phyloP scores from a whole-genome alignment of 2,888 invertebrate species.

The Polyommatus icarus region DNA sequence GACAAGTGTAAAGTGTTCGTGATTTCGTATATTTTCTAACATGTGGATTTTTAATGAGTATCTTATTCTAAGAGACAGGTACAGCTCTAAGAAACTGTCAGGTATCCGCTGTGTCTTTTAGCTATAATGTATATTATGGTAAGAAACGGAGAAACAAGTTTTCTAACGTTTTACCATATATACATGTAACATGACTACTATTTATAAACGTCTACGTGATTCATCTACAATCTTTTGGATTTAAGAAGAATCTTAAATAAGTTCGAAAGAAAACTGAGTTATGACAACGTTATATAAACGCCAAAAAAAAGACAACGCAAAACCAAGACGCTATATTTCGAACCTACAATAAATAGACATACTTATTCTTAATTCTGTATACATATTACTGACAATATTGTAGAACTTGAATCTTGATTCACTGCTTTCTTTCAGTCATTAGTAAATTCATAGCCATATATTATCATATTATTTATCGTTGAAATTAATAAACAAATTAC shows the following conservation, averaged over 20 bases:
- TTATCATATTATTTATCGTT: no score
- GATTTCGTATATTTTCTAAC: no score
- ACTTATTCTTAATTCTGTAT: no score
- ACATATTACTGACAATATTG: no score
- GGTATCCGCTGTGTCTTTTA: neutral
- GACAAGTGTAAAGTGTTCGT: no score
- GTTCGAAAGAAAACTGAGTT: neutral
- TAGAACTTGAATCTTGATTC: no score
- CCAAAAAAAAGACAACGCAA: neutral
- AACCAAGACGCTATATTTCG: no score
- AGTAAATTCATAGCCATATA: no score
- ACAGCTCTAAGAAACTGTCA: neutral
- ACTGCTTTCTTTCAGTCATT: no score
- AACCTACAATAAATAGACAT: no score
- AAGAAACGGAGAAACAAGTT: slow-evolving; percentile 3
- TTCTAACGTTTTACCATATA: slow-evolving; percentile 5
- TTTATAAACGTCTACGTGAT: neutral
- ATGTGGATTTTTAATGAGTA: no score
- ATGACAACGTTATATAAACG: neutral
- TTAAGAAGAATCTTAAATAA: neutral
- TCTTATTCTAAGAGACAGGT: no score
- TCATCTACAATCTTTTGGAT: neutral
- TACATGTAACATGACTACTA: neutral
- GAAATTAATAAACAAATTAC: neutral
- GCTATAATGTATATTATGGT: neutral